Percentiles rank a stretch among this genome's conserved stretches.
Evolutionary conservation across 1,140 invertebrate species (phyloP).

Genomic region (Latrodectus geometricus): DNA sequence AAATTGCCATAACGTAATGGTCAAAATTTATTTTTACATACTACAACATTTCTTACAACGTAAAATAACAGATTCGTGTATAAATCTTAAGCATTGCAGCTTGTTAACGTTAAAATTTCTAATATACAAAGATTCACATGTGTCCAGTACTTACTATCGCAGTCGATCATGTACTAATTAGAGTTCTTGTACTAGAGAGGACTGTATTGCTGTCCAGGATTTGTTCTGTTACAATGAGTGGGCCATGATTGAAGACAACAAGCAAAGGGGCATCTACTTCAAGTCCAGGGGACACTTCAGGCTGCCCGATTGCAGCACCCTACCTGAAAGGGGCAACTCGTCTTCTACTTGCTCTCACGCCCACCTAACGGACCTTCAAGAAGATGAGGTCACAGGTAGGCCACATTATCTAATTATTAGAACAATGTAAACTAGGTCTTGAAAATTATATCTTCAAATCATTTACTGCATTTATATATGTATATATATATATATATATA

Average conservation of each 20-base stretch:
- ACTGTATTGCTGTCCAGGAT: conserved; percentile 89
- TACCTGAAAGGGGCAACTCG: conserved; percentile 76
- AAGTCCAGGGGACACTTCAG: conserved; percentile 87
- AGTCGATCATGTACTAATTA: not conserved
- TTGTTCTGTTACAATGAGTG: conserved; percentile 94
- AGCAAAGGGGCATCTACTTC: conserved; percentile 80
- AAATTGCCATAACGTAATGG: too few species aligned
- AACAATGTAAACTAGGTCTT: too few species aligned
- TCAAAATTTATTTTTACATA: too few species aligned
- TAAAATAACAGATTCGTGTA: too few species aligned
- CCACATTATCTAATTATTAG: too few species aligned
- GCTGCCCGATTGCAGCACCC: conserved; percentile 84
- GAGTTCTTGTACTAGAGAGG: conserved; percentile 76
- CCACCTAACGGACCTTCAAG: conserved; percentile 82
- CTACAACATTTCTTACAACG: too few species aligned
- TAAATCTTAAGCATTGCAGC: too few species aligned
- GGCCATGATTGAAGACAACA: conserved; percentile 90
- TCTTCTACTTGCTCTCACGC: conserved; percentile 80
- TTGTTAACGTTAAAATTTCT: too few species aligned
- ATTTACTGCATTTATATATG: too few species aligned
- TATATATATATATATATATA: too few species aligned
- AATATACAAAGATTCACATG: not conserved
- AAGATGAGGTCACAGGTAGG: conserved; percentile 76
- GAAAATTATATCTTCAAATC: too few species aligned
- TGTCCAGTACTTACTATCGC: not conserved